Evolutionary conservation across 2,888 invertebrate genomes (phyloP).

Genomic region (Myopa tessellatipennis): DNA sequence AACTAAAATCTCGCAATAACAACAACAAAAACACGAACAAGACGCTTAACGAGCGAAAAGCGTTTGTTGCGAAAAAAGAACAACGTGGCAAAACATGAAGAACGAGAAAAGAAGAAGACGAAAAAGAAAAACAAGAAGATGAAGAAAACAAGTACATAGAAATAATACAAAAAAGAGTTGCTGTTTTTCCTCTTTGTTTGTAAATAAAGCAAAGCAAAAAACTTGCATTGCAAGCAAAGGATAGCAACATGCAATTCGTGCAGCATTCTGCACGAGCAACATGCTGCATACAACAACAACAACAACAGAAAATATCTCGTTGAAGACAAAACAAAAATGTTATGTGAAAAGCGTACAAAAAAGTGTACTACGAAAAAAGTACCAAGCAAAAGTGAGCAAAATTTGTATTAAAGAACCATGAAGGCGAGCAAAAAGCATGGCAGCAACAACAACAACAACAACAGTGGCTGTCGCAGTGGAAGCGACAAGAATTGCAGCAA

Average conservation of each 20-base stretch:
- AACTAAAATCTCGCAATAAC: constrained; percentile 4
- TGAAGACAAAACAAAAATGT: constrained; percentile 39
- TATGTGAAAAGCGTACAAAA: constrained; percentile 52
- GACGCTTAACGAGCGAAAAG: constrained; percentile 64
- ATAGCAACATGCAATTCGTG: constrained; percentile 64
- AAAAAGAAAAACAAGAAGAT: constrained; percentile 29
- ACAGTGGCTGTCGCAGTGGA: constrained; percentile 40
- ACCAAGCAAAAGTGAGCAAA: constrained; percentile 40
- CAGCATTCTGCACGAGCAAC: constrained; percentile 51
- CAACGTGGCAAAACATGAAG: constrained; percentile 29
- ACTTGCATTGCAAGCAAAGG: constrained; percentile 44
- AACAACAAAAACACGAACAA: constrained; percentile 45
- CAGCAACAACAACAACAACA: neutral
- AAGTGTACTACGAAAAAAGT: constrained; percentile 49
- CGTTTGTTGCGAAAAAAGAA: constrained; percentile 57
- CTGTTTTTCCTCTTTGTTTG: neutral
- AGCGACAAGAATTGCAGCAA: constrained; percentile 39
- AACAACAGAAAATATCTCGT: constrained; percentile 44
- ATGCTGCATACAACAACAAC: constrained; percentile 49
- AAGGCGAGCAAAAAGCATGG: neutral
- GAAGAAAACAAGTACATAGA: constrained; percentile 26
- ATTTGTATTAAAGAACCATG: constrained; percentile 20
- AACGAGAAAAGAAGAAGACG: neutral
- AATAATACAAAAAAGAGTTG: constrained; percentile 47
- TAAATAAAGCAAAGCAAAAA: constrained; percentile 30